Evolutionary conservation across 2,797 vertebrate genomes (phyloP), one percentile per base, ranked within the genome.

Genomic region (Eulemur rubriventer): DNA sequence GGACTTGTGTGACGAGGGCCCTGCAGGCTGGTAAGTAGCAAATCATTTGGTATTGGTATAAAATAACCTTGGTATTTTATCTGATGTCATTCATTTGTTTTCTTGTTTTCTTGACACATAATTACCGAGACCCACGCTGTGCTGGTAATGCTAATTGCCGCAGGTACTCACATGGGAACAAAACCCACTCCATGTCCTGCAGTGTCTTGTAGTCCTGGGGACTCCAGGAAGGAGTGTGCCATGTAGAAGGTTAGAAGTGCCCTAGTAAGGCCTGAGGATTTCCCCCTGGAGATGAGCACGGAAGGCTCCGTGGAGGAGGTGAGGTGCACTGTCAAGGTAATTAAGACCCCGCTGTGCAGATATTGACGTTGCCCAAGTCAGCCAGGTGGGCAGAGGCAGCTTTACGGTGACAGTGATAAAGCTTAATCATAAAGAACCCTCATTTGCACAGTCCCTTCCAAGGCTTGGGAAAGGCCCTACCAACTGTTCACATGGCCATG

Each of bases 1-100:
- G 95, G 85, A 48, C 78, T 41, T 73, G 70, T 65, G 73, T 41
- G 61, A n/a, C 0, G 22, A 86, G 76, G 35, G 92, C 30, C 83
- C 82, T 12, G 26, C 11, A 12, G 38, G 46, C 89, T 30, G 80
- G 33, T 10, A 52, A 86, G 26, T 6, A 5, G 43, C 33, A 24
- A 28, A 3, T 7, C 22, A 26, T 48, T 59, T 43, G 43, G 43
- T 43, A 43, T 43, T 43, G 43, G 43, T 43, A 43, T 43, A 43
- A 43, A 43, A 43, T 43, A 18, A 14, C 22, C 1, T 11, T 11
- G 24, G 17, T 28, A 11, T 61, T 78, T 67, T 55, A 26, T 38
- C n/a, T 55, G 22, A 2, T 9, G 20, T 65, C 55, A 18, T 14
- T 33, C 59, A 33, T 41, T 43, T 4, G 17, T 38, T 63, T 26